phyloP scores from a whole-genome alignment of 2,797 vertebrate species.

The Phrynocephalus guinanensis region DNA sequence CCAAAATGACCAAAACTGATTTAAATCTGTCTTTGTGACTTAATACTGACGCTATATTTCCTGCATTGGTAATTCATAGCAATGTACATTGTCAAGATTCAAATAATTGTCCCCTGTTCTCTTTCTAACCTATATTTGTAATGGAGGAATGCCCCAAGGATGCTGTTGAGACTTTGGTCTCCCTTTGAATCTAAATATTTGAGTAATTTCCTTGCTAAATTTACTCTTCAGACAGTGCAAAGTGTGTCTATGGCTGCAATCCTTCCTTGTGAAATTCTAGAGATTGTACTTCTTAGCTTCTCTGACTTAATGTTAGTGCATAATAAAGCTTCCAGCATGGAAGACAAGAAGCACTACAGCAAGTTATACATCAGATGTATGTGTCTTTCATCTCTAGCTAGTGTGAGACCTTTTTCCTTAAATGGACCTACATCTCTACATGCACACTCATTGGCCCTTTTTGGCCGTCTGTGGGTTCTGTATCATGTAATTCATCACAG shows the following conservation, averaged over 20 bases:
- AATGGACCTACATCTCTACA: neutral
- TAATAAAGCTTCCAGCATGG: fast-evolving
- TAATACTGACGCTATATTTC: neutral
- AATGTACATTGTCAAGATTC: neutral
- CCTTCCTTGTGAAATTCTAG: neutral
- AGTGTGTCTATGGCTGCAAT: fast-evolving
- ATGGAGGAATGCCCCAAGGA: neutral
- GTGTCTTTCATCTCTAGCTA: neutral
- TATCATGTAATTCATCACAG: neutral
- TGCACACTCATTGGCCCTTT: neutral
- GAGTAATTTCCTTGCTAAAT: neutral
- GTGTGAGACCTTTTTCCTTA: neutral
- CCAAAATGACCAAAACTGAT: neutral
- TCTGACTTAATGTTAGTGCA: neutral
- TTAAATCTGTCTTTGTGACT: neutral
- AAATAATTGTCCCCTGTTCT: neutral
- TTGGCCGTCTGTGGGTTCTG: neutral
- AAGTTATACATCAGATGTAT: neutral
- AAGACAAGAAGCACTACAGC: neutral
- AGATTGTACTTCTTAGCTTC: neutral
- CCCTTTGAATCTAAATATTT: neutral
- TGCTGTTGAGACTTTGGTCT: no score
- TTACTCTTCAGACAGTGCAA: neutral
- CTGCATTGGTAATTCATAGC: neutral
- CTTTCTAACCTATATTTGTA: neutral